phyloP scores from a whole-genome alignment of 2,797 vertebrate species.

The Acridotheres tristis region DNA sequence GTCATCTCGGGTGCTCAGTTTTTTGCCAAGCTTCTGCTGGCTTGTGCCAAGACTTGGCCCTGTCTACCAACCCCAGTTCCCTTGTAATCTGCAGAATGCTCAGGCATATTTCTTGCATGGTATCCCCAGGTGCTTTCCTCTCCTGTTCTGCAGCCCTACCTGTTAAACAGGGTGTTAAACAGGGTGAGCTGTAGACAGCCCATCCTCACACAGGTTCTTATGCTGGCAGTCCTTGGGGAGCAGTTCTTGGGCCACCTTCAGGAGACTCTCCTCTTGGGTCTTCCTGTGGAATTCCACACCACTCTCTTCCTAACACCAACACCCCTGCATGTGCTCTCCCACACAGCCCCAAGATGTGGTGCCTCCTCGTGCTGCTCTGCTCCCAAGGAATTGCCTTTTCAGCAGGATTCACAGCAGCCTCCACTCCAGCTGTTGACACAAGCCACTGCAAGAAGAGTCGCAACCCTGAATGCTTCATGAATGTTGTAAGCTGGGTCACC shows the following conservation, averaged over 20 bases:
- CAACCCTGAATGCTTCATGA: slow-evolving; percentile 48
- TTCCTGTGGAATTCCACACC: neutral
- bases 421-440: neutral
- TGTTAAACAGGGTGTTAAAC: neutral
- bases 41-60: neutral
- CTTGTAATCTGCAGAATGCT: neutral
- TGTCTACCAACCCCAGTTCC: neutral
- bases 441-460: neutral
- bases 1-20: neutral
- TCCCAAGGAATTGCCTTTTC: neutral
- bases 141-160: neutral
- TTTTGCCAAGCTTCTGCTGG: neutral
- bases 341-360: slow-evolving; percentile 36
- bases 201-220: neutral
- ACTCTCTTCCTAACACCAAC: neutral
- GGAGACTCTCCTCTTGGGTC: neutral
- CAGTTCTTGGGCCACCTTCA: neutral
- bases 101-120: neutral
- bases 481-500: slow-evolving; percentile 19
- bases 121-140: neutral
- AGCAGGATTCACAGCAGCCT: neutral
- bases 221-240: neutral
- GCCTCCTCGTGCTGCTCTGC: neutral
- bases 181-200: neutral
- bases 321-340: neutral